Evolutionary conservation across 2,888 invertebrate genomes (phyloP).

Genomic region (Thysanoteuthis rhombus): DNA sequence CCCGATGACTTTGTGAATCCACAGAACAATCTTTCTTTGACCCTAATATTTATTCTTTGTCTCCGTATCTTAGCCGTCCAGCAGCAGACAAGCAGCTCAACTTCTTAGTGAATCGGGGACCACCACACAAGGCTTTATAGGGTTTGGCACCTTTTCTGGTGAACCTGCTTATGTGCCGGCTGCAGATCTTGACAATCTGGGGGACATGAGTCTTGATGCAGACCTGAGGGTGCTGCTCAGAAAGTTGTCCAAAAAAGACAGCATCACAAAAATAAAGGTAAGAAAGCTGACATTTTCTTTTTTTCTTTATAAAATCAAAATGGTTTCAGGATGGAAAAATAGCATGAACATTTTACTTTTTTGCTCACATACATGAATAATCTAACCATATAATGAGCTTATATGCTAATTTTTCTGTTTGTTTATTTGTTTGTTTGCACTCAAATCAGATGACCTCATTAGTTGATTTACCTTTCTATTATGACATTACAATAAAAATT

Average conservation of each 20-base stretch:
- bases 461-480: no score
- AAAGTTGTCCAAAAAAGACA: constrained; percentile 90
- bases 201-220: constrained; percentile 75
- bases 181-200: constrained; percentile 70
- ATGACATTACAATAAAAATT: no score
- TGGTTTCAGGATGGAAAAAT: no score
- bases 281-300: background rate
- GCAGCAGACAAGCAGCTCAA: constrained; percentile 87
- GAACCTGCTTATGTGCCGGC: constrained; percentile 74
- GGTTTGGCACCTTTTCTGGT: constrained; percentile 74
- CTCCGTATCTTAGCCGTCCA: constrained; percentile 79
- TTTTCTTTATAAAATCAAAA: background rate
- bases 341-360: background rate
- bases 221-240: constrained; percentile 83
- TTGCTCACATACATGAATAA: background rate
- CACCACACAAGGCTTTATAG: constrained; percentile 73
- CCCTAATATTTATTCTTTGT: constrained; percentile 22
- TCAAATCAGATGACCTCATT: no score
- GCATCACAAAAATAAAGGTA: constrained; percentile 88
- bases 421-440: no score
- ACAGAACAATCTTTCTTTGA: background rate
- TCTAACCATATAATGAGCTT: no score
- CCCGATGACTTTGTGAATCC: no score
- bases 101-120: constrained; percentile 73
- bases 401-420: no score